Evolutionary conservation across 2,113 vertebrate species (phyloP).

Genomic region (Lepisosteus oculatus): DNA sequence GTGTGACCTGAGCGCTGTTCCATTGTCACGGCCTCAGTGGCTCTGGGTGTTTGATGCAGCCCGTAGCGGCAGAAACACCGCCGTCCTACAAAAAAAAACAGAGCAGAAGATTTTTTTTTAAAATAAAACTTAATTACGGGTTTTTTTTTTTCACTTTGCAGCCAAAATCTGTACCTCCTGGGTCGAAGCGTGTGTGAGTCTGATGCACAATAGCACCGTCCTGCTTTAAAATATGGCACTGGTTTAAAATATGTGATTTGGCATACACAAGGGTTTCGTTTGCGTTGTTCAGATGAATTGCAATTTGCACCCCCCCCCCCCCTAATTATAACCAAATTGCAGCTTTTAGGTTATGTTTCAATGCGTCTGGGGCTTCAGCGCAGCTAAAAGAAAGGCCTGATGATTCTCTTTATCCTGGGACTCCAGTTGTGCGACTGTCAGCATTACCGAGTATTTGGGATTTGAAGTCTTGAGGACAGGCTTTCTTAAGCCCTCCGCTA

Average conservation of each 20-base stretch:
- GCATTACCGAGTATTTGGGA: slow-evolving; percentile 60
- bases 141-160: neutral
- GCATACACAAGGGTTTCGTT: too few relatives aligned
- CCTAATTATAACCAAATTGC: too few relatives aligned
- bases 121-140: neutral
- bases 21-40: slow-evolving; percentile 54
- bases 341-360: neutral
- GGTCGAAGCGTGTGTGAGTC: too few relatives aligned
- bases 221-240: neutral
- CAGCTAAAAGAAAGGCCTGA: slow-evolving; percentile 6
- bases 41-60: slow-evolving; percentile 38
- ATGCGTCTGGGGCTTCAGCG: neutral
- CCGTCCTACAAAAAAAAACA: too few relatives aligned
- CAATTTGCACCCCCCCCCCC: too few relatives aligned
- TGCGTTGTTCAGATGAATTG: too few relatives aligned
- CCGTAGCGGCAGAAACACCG: slow-evolving; percentile 11
- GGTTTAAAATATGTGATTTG: neutral
- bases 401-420: slow-evolving; percentile 35
- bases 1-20: slow-evolving; percentile 65
- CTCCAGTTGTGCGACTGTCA: slow-evolving; percentile 52
- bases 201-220: too few relatives aligned
- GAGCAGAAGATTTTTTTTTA: too few relatives aligned
- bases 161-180: too few relatives aligned
- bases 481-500: slow-evolving; percentile 59
- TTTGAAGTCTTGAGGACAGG: slow-evolving; percentile 53